These are phyloP conservation scores for Odontomachus brunneus DNA, from an alignment of 1,140 invertebrate genomes.

Conservation along the genomic window DNA sequence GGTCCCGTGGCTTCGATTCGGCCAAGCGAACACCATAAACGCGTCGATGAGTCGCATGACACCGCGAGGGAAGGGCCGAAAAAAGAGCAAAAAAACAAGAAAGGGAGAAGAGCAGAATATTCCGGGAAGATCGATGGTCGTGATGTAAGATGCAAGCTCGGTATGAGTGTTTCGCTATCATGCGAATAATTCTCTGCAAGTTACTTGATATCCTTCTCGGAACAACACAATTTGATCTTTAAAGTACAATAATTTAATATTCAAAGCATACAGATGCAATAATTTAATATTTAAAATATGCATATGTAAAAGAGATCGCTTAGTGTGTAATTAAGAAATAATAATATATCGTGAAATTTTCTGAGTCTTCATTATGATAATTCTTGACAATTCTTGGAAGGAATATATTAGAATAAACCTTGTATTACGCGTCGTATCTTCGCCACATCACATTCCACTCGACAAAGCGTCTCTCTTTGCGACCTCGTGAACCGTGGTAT, in stretches of 20 bases:
- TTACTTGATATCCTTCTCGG: too few relatives aligned
- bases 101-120: not conserved
- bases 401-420: constrained; percentile 3
- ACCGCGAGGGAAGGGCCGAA: not conserved
- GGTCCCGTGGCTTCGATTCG: not conserved
- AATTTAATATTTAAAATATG: too few relatives aligned
- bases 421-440: not conserved
- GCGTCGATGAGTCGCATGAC: not conserved
- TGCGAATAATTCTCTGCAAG: too few relatives aligned
- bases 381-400: not conserved
- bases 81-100: not conserved
- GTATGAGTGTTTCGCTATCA: too few relatives aligned
- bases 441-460: not conserved
- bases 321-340: too few relatives aligned
- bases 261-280: too few relatives aligned
- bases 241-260: too few relatives aligned
- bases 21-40: not conserved
- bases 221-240: too few relatives aligned
- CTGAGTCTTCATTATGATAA: not conserved
- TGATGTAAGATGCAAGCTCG: too few relatives aligned
- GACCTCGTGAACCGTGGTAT: not conserved
- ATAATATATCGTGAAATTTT: too few relatives aligned
- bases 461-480: not conserved
- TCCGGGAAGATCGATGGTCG: too few relatives aligned
- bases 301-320: too few relatives aligned